A percentile compares a stretch with the other conserved stretches of the same genome.
phyloP scores from a whole-genome alignment of 2,888 invertebrate genomes.

The Balanococcus diminutus region DNA sequence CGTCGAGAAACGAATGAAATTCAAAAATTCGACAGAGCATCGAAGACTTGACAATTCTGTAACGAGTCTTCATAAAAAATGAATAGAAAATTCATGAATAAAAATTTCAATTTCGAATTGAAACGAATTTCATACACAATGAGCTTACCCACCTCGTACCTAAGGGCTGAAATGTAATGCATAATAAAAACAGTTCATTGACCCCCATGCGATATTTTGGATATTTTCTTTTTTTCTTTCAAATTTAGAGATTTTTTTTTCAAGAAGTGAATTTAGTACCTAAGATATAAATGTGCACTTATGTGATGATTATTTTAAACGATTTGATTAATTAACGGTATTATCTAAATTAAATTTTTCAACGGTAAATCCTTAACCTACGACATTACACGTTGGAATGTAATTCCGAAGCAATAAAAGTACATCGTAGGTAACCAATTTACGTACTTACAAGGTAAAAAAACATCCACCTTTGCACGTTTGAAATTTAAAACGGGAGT shows the following conservation, averaged over 20 bases:
- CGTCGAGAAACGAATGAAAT: background rate
- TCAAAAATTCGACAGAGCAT: background rate
- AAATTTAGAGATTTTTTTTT: background rate
- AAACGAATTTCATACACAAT: background rate
- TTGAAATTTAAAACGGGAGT: constrained; percentile 4
- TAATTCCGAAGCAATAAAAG: too few species aligned
- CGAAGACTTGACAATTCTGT: background rate
- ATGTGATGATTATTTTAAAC: too few species aligned
- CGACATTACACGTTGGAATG: too few species aligned
- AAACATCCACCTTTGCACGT: background rate
- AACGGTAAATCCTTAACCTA: too few species aligned
- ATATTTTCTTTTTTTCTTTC: background rate
- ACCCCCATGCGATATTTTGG: background rate
- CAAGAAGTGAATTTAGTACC: background rate
- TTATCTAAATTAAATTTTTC: background rate
- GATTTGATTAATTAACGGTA: background rate
- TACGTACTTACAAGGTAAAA: background rate
- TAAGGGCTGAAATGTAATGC: background rate
- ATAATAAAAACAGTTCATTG: background rate
- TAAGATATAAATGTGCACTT: too few species aligned
- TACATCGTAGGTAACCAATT: background rate
- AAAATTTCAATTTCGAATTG: background rate
- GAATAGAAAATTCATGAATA: background rate
- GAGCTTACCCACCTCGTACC: background rate
- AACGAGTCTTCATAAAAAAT: background rate